Evolutionary conservation across 2,888 invertebrate genomes (phyloP).

Genomic region (Cerastis leucographa): DNA sequence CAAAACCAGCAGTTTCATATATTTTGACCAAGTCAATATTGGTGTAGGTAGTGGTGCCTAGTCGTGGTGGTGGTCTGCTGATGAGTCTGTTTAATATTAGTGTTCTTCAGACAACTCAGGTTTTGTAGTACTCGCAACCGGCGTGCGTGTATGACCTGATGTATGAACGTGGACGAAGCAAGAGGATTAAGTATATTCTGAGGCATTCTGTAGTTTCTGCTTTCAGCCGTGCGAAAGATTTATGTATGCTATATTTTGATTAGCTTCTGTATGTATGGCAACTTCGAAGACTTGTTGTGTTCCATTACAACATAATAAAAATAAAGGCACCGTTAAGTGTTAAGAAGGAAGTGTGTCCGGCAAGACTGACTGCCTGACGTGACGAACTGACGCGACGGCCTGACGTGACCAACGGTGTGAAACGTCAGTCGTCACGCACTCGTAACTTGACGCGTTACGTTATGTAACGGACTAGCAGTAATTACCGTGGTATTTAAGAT

Average conservation of each 20-base stretch:
- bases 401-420: conserved; percentile 67
- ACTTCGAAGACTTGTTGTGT: background rate
- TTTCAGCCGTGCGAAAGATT: background rate
- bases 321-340: conserved; percentile 11
- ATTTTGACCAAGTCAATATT: background rate
- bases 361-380: conserved; percentile 11
- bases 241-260: no score
- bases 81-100: background rate
- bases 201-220: background rate
- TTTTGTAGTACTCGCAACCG: background rate
- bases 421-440: conserved; percentile 77
- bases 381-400: conserved; percentile 6
- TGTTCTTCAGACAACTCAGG: background rate
- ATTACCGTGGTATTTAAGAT: conserved; percentile 38
- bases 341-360: conserved; percentile 49
- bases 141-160: background rate
- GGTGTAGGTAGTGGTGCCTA: no score
- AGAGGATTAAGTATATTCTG: background rate
- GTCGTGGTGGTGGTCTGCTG: no score
- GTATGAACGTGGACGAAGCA: background rate
- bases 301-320: background rate
- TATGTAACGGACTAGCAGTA: conserved; percentile 71
- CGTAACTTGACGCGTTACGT: conserved; percentile 71
- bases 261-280: no score
- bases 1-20: background rate